Conservation (phyloP, 2,113 vertebrate species). For the Cettia cetti region DNA sequence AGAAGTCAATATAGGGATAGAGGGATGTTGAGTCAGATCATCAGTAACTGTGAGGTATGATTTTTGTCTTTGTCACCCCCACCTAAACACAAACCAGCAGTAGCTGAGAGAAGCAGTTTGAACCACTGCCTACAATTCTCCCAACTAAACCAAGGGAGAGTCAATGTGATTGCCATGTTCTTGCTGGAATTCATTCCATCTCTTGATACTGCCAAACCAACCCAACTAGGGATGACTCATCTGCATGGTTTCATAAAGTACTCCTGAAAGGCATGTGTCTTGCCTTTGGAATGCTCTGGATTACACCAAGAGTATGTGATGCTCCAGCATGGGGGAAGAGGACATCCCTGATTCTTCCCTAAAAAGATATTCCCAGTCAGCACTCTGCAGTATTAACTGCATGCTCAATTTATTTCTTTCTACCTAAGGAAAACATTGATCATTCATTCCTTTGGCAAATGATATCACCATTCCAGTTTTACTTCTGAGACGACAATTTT, state of each 20-base stretch:
- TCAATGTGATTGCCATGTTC: constrained; percentile 30
- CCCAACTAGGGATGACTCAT: constrained; percentile 21
- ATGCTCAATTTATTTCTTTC: background rate
- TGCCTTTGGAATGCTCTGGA: constrained; percentile 39
- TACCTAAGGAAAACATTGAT: background rate
- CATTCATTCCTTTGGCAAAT: background rate
- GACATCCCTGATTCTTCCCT: background rate
- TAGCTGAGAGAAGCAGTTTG: background rate
- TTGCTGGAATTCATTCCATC: constrained; percentile 35
- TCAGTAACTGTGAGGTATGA: background rate
- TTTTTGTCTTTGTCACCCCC: background rate
- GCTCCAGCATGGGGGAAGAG: background rate
- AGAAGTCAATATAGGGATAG: background rate
- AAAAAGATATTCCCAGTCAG: background rate
- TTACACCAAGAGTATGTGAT: background rate
- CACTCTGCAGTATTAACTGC: background rate
- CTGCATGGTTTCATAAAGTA: background rate
- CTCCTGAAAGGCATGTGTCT: constrained; percentile 8
- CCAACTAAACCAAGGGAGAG: background rate
- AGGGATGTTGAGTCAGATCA: background rate
- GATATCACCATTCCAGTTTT: background rate
- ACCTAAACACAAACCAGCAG: background rate
- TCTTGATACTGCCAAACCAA: constrained; percentile 35
- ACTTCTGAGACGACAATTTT: background rate
- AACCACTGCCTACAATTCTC: constrained; percentile 1